Evolutionary conservation across 2,797 vertebrate species (phyloP), one percentile per base, ranked within the genome.

Genomic region (Liparis tanakae): DNA sequence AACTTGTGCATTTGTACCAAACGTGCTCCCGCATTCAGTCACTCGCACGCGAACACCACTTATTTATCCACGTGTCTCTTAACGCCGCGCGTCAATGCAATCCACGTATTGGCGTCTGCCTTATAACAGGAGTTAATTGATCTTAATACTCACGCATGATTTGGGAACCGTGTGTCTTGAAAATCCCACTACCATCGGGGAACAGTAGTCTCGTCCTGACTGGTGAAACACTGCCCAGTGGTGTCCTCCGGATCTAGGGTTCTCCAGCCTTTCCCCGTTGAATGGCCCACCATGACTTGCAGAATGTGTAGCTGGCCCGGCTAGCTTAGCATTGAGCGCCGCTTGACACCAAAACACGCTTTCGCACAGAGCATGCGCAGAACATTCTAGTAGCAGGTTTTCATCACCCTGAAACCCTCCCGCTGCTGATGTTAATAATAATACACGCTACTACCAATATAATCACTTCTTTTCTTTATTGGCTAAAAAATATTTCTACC

Each of bases 221-320:
- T 76, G 33, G 79, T 78, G 74, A 84, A 70, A 85, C 83, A 63
- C 85, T 83, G 83, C 82, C 50, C 80, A 64, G 46, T 66, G 62
- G 62, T 81, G 30, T 39, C 37, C 70, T 39, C 37, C 39, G 39
- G 83, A 67, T 80, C 67, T 75, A 79, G 60, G 86, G 69, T 91
- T 75, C 85, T 83, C 86, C 91, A 89, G 79, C 87, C 87, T 89
- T 79, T 84, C 86, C 88, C 88, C 85, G 82, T 82, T 93, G 91
- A 93, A 91, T 93, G 94, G 94, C 94, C 95, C 94, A 95, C 93
- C 94, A 95, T 96, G 95, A 96, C 95, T 96, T 96, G 95, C 95
- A 95, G 72, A 95, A 95, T 89, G 83, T 92, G 90, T 94, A 93
- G 94, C 91, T 93, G 87, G 88, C 91, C 92, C 86, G 84, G 93